A percentile compares a stretch with the other conserved stretches of the same genome.
These are phyloP conservation scores for Oscheius onirici DNA, from an alignment of 2,888 invertebrate genomes.

Conservation along the genomic window DNA sequence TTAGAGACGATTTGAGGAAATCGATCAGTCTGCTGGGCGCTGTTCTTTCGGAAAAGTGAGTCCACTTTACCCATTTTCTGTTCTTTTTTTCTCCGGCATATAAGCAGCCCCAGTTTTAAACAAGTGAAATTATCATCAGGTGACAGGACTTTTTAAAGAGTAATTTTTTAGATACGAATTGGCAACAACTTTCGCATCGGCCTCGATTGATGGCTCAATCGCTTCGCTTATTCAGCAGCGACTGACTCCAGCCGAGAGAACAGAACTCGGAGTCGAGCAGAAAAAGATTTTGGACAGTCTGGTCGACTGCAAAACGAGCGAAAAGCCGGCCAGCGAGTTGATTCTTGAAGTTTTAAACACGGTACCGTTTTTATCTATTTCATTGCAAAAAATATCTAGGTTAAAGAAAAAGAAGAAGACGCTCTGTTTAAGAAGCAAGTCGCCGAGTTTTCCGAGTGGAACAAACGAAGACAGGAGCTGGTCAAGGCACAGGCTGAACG, in stretches of 20 bases:
- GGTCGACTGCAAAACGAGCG: constrained; percentile 25
- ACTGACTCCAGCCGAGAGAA: constrained; percentile 38
- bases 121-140: too few species aligned
- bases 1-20: constrained; percentile 27
- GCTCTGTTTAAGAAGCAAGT: constrained; percentile 42
- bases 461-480: constrained; percentile 45
- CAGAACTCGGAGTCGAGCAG: constrained; percentile 27
- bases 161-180: constrained; percentile 27
- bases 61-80: not conserved
- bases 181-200: constrained; percentile 14
- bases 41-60: constrained; percentile 38
- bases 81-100: not conserved
- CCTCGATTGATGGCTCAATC: constrained; percentile 29
- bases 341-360: constrained; percentile 34
- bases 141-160: too few species aligned
- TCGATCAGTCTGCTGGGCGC: constrained; percentile 43
- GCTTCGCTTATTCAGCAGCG: constrained; percentile 29
- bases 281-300: constrained; percentile 33
- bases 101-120: too few species aligned
- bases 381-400: too few species aligned
- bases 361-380: constrained; percentile 15
- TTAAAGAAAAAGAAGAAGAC: constrained; percentile 38
- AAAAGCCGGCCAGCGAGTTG: constrained; percentile 30
- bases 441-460: constrained; percentile 52
- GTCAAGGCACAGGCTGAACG: constrained; percentile 61